These are phyloP conservation scores for Eulemur albifrons DNA, from an alignment of 2,797 vertebrate genomes.

Conservation along the genomic window DNA sequence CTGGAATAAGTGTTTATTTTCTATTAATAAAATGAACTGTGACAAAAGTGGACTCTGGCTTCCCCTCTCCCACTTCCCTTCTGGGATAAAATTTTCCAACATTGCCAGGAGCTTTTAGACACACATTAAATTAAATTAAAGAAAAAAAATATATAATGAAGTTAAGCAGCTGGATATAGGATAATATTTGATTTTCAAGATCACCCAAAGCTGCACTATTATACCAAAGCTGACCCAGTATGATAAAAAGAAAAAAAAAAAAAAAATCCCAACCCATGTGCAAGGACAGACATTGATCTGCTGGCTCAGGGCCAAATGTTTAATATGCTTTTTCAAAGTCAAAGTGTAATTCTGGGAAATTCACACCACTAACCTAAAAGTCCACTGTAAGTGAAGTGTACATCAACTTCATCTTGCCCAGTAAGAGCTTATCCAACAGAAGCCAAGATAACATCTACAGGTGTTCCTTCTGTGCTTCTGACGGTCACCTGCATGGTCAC, in stretches of 20 bases:
- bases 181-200: slow-evolving; percentile 55
- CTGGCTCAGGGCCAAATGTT: slow-evolving; percentile 62
- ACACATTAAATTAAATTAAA: slow-evolving; percentile 61
- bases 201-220: slow-evolving; percentile 61
- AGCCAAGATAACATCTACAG: slow-evolving; percentile 94
- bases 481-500: slow-evolving; percentile 99
- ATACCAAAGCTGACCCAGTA: slow-evolving; percentile 39
- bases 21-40: slow-evolving; percentile 85
- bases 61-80: slow-evolving; percentile 55
- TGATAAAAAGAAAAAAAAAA: slow-evolving; percentile 15
- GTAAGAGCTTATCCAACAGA: slow-evolving; percentile 89
- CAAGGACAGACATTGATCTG: slow-evolving; percentile 42
- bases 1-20: slow-evolving; percentile 83
- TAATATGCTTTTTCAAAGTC: slow-evolving; percentile 60
- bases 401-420: not conserved
- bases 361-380: slow-evolving; percentile 57
- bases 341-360: slow-evolving; percentile 53
- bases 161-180: slow-evolving; percentile 42
- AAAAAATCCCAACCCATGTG: slow-evolving; percentile 17
- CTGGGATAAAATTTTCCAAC: slow-evolving; percentile 58
- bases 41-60: slow-evolving; percentile 79
- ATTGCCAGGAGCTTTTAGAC: slow-evolving; percentile 60
- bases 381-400: not conserved
- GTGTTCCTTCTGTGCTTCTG: slow-evolving; percentile 91
- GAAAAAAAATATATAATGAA: slow-evolving; percentile 56